Evolutionary conservation across 2,113 vertebrate species (phyloP).

Genomic region (Ophiodon elongatus): DNA sequence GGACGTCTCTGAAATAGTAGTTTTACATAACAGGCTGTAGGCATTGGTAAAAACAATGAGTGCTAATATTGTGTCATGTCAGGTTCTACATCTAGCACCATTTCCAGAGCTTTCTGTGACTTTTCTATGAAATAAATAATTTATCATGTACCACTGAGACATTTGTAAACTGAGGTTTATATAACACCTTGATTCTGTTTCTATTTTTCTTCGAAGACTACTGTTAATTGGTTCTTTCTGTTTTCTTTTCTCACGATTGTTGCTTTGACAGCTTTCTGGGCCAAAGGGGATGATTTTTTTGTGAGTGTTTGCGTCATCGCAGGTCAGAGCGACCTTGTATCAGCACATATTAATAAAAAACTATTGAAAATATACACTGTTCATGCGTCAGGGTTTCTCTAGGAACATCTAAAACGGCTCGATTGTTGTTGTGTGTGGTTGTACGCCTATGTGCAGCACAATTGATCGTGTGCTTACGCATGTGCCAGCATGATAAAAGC

Average conservation of each 20-base stretch:
- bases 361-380: slow-evolving; percentile 63
- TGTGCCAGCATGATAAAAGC: slow-evolving; percentile 53
- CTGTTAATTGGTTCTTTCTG: slow-evolving; percentile 51
- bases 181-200: slow-evolving; percentile 61
- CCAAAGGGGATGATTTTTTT: slow-evolving; percentile 77
- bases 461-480: slow-evolving; percentile 39
- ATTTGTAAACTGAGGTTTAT: slow-evolving; percentile 61
- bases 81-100: slow-evolving; percentile 38
- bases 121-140: slow-evolving; percentile 56
- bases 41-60: slow-evolving; percentile 14
- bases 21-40: slow-evolving; percentile 50
- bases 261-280: slow-evolving; percentile 80
- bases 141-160: slow-evolving; percentile 62
- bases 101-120: slow-evolving; percentile 62
- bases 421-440: not conserved
- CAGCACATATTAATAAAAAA: slow-evolving; percentile 84
- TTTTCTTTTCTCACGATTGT: slow-evolving; percentile 58
- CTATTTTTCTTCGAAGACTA: slow-evolving; percentile 63
- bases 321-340: slow-evolving; percentile 82
- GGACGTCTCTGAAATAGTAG: slow-evolving; percentile 41
- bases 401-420: slow-evolving; percentile 1
- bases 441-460: slow-evolving; percentile 10
- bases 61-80: slow-evolving; percentile 55
- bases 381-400: slow-evolving; percentile 58
- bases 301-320: slow-evolving; percentile 78